These are phyloP conservation scores for Callyntrura sp. DNA, from an alignment of 2,888 invertebrate genomes.

Conservation along the genomic window DNA sequence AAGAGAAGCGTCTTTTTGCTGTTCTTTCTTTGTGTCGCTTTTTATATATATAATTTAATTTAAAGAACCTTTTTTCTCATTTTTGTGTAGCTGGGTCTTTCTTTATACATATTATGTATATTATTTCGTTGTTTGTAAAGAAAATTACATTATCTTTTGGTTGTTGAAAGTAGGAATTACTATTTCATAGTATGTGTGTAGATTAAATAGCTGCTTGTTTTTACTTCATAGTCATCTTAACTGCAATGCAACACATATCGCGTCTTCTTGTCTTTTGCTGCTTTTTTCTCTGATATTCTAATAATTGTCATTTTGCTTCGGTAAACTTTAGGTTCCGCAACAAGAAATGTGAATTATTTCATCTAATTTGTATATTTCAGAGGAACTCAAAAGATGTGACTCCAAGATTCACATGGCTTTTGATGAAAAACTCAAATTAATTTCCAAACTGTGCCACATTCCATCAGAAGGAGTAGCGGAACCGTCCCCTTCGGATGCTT, in stretches of 20 bases:
- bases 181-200: neutral
- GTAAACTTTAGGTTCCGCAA: neutral
- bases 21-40: neutral
- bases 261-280: neutral
- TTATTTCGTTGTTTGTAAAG: neutral
- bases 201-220: neutral
- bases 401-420: constrained; percentile 90
- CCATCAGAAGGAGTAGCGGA: constrained; percentile 90
- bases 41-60: neutral
- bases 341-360: neutral
- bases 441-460: constrained; percentile 91
- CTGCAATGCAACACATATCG: neutral
- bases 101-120: neutral
- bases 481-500: constrained; percentile 85
- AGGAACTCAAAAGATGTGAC: constrained; percentile 91
- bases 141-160: neutral
- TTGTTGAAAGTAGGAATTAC: neutral
- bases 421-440: constrained; percentile 90
- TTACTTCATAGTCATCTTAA: neutral
- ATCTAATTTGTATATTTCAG: constrained; percentile 86
- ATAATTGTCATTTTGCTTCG: constrained; percentile 21
- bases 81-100: neutral
- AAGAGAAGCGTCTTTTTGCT: constrained; percentile 26
- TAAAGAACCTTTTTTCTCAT: neutral
- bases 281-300: neutral